A percentile compares a stretch with the other conserved stretches of the same genome.
These are phyloP conservation scores for Pilophorus perplexus DNA, from an alignment of 2,888 invertebrate genomes.

Conservation along the genomic window DNA sequence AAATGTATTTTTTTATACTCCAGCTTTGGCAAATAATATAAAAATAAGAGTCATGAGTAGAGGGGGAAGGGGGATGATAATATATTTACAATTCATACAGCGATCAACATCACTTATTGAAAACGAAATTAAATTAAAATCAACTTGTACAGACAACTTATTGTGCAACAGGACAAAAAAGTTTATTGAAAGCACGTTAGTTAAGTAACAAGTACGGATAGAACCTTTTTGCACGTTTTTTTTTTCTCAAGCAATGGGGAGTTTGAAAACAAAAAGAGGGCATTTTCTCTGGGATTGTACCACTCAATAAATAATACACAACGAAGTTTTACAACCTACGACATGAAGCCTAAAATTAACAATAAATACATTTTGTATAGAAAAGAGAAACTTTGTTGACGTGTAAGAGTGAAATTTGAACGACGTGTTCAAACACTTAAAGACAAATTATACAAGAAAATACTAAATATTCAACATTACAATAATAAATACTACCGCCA, in stretches of 20 bases:
- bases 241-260: conserved; percentile 3
- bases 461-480: conserved; percentile 30
- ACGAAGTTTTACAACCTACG: conserved; percentile 33
- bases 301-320: conserved; percentile 17
- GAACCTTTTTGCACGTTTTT: not conserved
- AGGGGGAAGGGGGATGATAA: not conserved
- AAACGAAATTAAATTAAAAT: not conserved
- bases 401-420: conserved; percentile 24
- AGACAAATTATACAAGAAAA: conserved; percentile 1
- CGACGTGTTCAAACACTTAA: conserved; percentile 30
- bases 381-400: conserved; percentile 6
- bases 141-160: not conserved
- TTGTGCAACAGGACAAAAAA: not conserved
- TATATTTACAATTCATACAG: conserved; percentile 31
- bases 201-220: conserved; percentile 21
- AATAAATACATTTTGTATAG: conserved; percentile 21
- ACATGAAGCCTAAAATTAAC: conserved; percentile 31
- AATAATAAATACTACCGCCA: conserved; percentile 36
- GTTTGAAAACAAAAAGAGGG: conserved; percentile 1
- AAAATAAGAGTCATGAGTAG: conserved; percentile 13
- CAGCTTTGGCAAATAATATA: conserved; percentile 16
- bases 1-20: conserved; percentile 2
- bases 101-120: too few species aligned
- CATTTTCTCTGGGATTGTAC: conserved; percentile 1
- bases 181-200: conserved; percentile 8